Conservation (phyloP, 2,888 invertebrate species). For the Mythimna lalbum region DNA sequence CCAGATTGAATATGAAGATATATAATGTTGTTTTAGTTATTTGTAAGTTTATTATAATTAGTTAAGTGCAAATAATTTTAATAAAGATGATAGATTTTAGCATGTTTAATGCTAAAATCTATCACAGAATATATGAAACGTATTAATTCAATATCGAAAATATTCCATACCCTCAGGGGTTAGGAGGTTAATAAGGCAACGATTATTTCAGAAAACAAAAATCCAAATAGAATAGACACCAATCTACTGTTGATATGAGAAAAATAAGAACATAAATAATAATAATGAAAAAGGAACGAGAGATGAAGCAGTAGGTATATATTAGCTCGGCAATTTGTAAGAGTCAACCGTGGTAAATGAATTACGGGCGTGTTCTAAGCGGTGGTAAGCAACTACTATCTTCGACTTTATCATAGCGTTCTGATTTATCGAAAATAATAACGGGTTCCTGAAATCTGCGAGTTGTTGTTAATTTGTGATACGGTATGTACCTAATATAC, state of each 20-base stretch:
- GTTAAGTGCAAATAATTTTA: no score
- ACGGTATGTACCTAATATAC: not conserved
- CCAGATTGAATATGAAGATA: no score
- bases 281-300: conserved; percentile 47
- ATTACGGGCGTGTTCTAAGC: conserved; percentile 43
- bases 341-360: conserved; percentile 58
- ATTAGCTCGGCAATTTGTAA: conserved; percentile 55
- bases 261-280: conserved; percentile 53
- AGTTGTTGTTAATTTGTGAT: not conserved
- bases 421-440: conserved; percentile 2
- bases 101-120: no score
- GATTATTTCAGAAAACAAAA: conserved; percentile 32
- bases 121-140: no score
- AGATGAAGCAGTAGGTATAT: conserved; percentile 47
- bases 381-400: conserved; percentile 24
- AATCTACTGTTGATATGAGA: conserved; percentile 41
- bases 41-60: no score
- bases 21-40: no score
- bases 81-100: no score
- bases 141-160: no score
- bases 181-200: conserved; percentile 9
- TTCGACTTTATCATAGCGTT: conserved; percentile 24
- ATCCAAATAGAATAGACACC: conserved; percentile 38
- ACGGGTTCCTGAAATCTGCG: not conserved
- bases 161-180: no score